Evolutionary conservation across 1,140 invertebrate species (phyloP), one percentile per base, ranked within the genome.

Genomic region (Zaprionus nigranus): DNA sequence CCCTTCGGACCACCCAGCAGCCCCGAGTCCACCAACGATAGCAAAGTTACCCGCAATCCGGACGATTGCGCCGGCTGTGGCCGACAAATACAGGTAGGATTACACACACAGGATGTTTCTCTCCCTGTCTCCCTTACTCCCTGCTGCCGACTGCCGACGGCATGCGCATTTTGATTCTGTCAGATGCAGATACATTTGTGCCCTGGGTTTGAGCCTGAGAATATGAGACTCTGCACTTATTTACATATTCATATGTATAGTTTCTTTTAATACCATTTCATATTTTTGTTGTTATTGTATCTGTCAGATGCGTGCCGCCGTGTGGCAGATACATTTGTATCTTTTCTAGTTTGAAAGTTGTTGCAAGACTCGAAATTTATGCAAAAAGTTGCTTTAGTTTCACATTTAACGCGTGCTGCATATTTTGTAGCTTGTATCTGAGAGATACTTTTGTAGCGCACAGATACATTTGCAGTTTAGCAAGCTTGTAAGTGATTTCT

Each of bases 51-150:
- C 49, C 88, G 91, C 75, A 83, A 75, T 76, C 69, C 81, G 7
- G 91, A 93, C 40, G 91, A 93, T 74, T 93, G 92, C 68, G 91
- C 92, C n/a, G 92, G 92, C 59, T 93, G 92, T 81, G 92, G 92
- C 30, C 91, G 92, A 71, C 80, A 91, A 72, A 93, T 93, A 76
- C 92, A 93, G 91, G 92, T 93, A 66, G 61, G 54, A 24, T 30
- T 24, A 24, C 40, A 20, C 40, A 20, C 57, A 1, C 26, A 1
- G n/a, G 36, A 38, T 7, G 5, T 43, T 0, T 28, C 46, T n/a
- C 22, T 57, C 26, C 2, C 26, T 49, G 1, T 22, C 20, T 22
- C 46, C 11, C 9, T 56, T 1, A n/a, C 46, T 12, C 34, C 22
- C 15, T 58, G 17, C 7, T 51, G 20, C 1, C 20, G 2, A 13